Base-by-base conservation (phyloP, 1,140 invertebrate species). In the Phenacoccus solenopsis region DNA sequence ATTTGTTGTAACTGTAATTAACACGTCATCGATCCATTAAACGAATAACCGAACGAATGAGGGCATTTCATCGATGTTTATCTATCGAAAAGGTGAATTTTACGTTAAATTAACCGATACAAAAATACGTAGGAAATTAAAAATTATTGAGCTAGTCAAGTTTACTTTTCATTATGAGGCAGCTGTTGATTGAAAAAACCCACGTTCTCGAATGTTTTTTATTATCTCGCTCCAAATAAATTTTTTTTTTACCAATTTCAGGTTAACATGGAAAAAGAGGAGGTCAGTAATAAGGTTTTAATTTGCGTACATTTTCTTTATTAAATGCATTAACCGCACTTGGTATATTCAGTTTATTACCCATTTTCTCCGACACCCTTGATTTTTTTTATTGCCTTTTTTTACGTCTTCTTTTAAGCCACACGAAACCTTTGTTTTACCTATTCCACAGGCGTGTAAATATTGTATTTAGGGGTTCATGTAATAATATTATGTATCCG, bases 231-330 rank as follows among this genome's bases (percentile, higher is more conserved):
- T 9, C 38, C 5, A 49, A 49, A 49, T 49, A 49, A 64, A 64
- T 24, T 25, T 64, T 27, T 20, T 59, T 64, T 64, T 64, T 64
- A 24, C 22, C 59, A 24, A 64, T 64, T 64, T 64, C 59, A 64
- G 59, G 59, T 27, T 64, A 25, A 25, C 59, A 27, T 64, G 59
- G 59, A 64, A 64, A 64, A 64, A 64, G 59, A 64, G 25, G 59
- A 64, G 59, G 59, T 64, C 59, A 64, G 59, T 64, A 64, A 20
- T 25, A 25, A 27, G 59, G 25, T 38, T 9, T n/a, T 38, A 64
- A 24, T 25, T 64, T 64, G 20, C 22, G 21, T 9, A 10, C 25
- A 16, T 64, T 64, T 64, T 24, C 21, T 27, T 49, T 9, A 9
- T 49, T 16, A 49, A 3, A 49, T 49, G 38, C 38, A n/a, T 49